Evolutionary conservation across 64 coral and sea anemone genomes (phyloP).

Genomic region (Hydrozoanthus tunicans): DNA sequence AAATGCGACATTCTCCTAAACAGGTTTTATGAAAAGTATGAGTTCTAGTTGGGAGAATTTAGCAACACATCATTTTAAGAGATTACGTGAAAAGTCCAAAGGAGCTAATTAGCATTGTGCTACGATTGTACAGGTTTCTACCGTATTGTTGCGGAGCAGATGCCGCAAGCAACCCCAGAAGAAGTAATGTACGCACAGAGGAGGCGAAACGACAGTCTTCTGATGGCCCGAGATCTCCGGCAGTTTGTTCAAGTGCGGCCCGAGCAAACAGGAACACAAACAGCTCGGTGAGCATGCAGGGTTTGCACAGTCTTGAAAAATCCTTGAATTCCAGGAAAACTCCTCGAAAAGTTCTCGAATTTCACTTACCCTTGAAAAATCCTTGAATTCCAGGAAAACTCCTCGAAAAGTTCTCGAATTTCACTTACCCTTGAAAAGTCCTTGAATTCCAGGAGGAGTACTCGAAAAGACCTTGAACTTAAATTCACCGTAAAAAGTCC

Average conservation of each 20-base stretch:
- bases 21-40: too few relatives aligned
- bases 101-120: not conserved
- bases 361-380: not conserved
- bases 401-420: too few relatives aligned
- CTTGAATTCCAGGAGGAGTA: too few relatives aligned
- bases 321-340: too few relatives aligned
- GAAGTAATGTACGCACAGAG: slow-evolving; percentile 27
- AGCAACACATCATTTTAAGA: too few relatives aligned
- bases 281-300: not conserved
- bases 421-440: not conserved
- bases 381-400: too few relatives aligned
- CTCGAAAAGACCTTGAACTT: too few relatives aligned
- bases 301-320: not conserved
- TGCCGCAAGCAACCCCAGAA: slow-evolving; percentile 6
- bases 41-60: too few relatives aligned
- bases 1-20: too few relatives aligned
- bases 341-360: too few relatives aligned
- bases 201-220: slow-evolving; percentile 28
- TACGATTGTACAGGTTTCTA: not conserved
- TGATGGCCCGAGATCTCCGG: slow-evolving; percentile 31
- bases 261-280: not conserved
- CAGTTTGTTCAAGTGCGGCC: slow-evolving; percentile 5
- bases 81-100: not conserved
- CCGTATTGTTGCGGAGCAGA: slow-evolving; percentile 49
- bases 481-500: too few relatives aligned